phyloP scores from a whole-genome alignment of 1,140 invertebrate species.

The Eupristina koningsbergeri region DNA sequence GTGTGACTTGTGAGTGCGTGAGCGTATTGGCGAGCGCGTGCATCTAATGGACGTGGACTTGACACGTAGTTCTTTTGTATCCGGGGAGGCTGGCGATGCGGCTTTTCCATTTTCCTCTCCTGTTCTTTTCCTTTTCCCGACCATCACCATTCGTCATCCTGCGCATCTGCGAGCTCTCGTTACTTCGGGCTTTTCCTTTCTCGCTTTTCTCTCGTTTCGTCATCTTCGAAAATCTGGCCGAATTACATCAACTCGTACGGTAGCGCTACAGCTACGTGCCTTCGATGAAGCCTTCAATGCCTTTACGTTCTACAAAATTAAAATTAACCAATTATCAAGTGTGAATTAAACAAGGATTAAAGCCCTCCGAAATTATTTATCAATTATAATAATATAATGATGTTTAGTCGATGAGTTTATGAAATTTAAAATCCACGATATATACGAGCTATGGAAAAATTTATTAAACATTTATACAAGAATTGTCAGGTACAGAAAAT shows the following conservation, averaged over 20 bases:
- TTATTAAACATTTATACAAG: too few species aligned
- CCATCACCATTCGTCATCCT: not conserved
- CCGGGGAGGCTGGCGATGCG: not conserved
- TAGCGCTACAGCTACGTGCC: not conserved
- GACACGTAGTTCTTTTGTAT: too few species aligned
- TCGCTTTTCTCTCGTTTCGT: not conserved
- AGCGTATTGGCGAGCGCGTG: not conserved
- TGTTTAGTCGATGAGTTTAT: too few species aligned
- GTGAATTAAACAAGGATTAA: not conserved
- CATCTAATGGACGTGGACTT: not conserved
- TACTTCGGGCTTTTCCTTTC: not conserved
- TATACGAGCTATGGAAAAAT: too few species aligned
- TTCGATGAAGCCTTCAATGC: slow-evolving; percentile 27
- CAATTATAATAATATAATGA: too few species aligned
- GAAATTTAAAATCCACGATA: too few species aligned
- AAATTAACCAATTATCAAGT: not conserved
- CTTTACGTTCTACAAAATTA: not conserved
- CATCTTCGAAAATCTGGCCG: slow-evolving; percentile 14
- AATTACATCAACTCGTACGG: slow-evolving; percentile 30
- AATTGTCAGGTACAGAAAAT: too few species aligned
- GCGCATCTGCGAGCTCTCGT: not conserved
- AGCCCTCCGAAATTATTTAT: too few species aligned
- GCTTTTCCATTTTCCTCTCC: not conserved
- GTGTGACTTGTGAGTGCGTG: not conserved
- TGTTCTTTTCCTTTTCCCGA: not conserved